These are phyloP conservation scores for Ardeotis arabs DNA, from an alignment of 2,113 vertebrate genomes.

Conservation along the genomic window DNA sequence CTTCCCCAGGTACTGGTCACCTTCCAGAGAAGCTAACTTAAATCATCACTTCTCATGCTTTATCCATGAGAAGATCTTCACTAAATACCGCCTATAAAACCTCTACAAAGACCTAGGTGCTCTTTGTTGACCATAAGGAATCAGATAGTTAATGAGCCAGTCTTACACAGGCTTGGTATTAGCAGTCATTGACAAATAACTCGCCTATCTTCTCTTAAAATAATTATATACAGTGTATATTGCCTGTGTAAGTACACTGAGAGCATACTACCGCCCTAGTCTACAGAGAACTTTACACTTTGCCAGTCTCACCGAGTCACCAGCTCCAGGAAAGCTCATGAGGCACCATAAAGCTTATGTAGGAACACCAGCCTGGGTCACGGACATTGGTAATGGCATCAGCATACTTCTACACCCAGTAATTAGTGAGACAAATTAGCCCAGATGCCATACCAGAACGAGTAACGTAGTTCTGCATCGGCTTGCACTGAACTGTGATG, in stretches of 20 bases:
- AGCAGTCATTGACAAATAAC: neutral
- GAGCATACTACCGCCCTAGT: neutral
- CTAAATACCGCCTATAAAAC: neutral
- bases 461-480: conserved; percentile 2
- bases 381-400: neutral
- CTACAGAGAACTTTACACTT: neutral
- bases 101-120: neutral
- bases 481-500: conserved; percentile 39
- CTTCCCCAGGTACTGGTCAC: neutral
- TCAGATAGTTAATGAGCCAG: neutral
- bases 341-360: neutral
- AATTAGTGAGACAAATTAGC: conserved; percentile 44
- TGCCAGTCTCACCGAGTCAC: neutral
- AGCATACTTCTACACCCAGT: neutral
- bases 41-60: neutral
- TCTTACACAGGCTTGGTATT: neutral
- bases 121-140: neutral
- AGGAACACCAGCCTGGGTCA: neutral
- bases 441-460: neutral
- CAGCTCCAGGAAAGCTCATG: neutral
- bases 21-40: neutral
- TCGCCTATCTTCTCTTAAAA: neutral
- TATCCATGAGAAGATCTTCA: neutral
- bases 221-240: neutral
- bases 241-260: neutral